Conservation (phyloP, 2,888 invertebrate species). For the Aphidius colemani region DNA sequence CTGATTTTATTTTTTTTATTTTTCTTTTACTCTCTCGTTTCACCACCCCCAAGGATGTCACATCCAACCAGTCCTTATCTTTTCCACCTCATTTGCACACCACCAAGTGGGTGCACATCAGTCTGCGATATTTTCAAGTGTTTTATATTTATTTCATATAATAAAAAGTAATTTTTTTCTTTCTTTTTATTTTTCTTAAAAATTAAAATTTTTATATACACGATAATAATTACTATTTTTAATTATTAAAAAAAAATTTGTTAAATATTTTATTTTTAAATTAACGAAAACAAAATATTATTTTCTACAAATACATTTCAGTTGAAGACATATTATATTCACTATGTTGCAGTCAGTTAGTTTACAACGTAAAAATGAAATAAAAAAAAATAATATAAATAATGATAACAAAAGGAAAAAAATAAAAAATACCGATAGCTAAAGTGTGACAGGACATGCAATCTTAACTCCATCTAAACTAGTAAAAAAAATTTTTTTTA, state of each 20-base stretch:
- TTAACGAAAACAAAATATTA: no score
- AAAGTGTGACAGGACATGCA: slow-evolving; percentile 57
- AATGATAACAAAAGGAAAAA: slow-evolving; percentile 38
- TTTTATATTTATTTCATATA: slow-evolving; percentile 1
- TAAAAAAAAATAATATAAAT: no score
- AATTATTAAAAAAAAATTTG: no score
- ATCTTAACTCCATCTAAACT: slow-evolving; percentile 24
- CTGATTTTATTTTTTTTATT: no score
- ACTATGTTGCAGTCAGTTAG: not conserved
- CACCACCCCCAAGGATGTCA: not conserved
- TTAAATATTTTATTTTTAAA: no score
- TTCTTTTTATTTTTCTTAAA: slow-evolving; percentile 1
- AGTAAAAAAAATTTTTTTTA: no score
- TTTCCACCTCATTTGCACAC: slow-evolving; percentile 60
- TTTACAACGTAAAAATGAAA: not conserved
- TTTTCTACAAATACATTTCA: no score
- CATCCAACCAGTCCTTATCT: slow-evolving; percentile 53
- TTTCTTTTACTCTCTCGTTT: slow-evolving; percentile 8
- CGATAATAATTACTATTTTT: no score
- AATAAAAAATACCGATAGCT: slow-evolving; percentile 35
- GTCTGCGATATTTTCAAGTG: slow-evolving; percentile 20
- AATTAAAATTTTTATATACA: no score
- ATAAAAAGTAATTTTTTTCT: slow-evolving; percentile 9
- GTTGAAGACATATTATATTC: no score
- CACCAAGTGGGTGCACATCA: slow-evolving; percentile 45